A percentile compares a stretch with the other conserved stretches of the same genome.
These are phyloP conservation scores for Amphimallon solstitiale DNA, from an alignment of 2,888 invertebrate species.

Conservation along the genomic window DNA sequence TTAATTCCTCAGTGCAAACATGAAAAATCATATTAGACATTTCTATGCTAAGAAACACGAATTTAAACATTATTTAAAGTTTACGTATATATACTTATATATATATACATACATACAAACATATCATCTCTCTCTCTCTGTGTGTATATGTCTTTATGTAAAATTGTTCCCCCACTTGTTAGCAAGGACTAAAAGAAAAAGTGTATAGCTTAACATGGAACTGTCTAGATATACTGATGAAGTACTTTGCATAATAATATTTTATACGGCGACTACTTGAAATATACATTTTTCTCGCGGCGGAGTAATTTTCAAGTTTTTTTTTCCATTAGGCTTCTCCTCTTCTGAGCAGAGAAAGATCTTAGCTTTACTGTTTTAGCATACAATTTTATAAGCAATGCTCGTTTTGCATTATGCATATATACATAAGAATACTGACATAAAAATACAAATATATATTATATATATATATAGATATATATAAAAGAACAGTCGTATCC, in stretches of 20 bases:
- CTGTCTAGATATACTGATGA: slow-evolving; percentile 30
- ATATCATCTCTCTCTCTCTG: too few species aligned
- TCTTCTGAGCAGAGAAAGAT: neutral
- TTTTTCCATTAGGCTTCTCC: slow-evolving; percentile 28
- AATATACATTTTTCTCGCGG: slow-evolving; percentile 35
- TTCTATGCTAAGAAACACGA: too few species aligned
- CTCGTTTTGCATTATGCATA: neutral
- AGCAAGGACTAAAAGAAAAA: slow-evolving; percentile 25
- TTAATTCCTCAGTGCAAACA: too few species aligned
- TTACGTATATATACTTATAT: too few species aligned
- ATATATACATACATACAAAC: too few species aligned
- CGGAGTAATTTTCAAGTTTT: slow-evolving; percentile 33
- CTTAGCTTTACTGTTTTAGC: slow-evolving; percentile 17
- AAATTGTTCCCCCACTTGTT: slow-evolving; percentile 40
- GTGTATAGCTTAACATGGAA: slow-evolving; percentile 35
- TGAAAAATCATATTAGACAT: too few species aligned
- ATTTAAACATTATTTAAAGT: too few species aligned
- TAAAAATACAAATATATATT: too few species aligned
- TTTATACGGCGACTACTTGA: slow-evolving; percentile 40
- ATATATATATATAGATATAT: too few species aligned
- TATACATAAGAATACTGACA: too few species aligned
- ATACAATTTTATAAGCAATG: slow-evolving; percentile 17
- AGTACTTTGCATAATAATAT: slow-evolving; percentile 42
- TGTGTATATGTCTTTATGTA: slow-evolving; percentile 36
- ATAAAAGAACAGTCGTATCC: too few species aligned